Evolutionary conservation across 2,888 invertebrate genomes (phyloP).

Genomic region (Sicus ferrugineus): DNA sequence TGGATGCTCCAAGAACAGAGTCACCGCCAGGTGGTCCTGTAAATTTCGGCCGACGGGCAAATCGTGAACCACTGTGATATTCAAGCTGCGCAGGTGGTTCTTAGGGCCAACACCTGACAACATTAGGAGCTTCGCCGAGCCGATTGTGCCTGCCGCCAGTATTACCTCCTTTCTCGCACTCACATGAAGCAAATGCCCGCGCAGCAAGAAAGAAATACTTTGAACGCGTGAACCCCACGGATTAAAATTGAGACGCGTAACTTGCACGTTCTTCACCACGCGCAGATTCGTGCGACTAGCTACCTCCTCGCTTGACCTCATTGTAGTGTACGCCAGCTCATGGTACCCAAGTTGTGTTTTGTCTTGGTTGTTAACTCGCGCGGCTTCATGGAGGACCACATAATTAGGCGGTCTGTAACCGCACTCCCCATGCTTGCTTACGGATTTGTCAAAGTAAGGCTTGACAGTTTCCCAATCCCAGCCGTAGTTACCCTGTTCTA

Average conservation of each 20-base stretch:
- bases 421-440: conserved; percentile 33
- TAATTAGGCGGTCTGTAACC: conserved; percentile 7
- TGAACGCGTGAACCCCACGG: conserved; percentile 61
- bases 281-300: conserved; percentile 68
- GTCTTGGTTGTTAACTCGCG: conserved; percentile 46
- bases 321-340: conserved; percentile 69
- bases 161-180: conserved; percentile 48
- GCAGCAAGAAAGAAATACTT: conserved; percentile 67
- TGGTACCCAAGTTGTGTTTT: conserved; percentile 65
- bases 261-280: conserved; percentile 69
- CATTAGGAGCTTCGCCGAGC: conserved; percentile 52
- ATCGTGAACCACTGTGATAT: conserved; percentile 45
- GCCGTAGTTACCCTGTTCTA: conserved; percentile 68
- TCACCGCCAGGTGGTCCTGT: conserved; percentile 76
- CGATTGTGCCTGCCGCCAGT: conserved; percentile 50
- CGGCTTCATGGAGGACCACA: conserved; percentile 49
- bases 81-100: conserved; percentile 41
- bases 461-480: conserved; percentile 73
- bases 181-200: conserved; percentile 43
- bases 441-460: conserved; percentile 81
- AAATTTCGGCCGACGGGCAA: conserved; percentile 73
- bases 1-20: conserved; percentile 52
- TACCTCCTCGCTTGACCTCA: conserved; percentile 74
- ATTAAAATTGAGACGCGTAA: conserved; percentile 68
- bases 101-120: conserved; percentile 52